Conservation (phyloP, 2,888 invertebrate species). For the Lithophane semibrunnea region DNA sequence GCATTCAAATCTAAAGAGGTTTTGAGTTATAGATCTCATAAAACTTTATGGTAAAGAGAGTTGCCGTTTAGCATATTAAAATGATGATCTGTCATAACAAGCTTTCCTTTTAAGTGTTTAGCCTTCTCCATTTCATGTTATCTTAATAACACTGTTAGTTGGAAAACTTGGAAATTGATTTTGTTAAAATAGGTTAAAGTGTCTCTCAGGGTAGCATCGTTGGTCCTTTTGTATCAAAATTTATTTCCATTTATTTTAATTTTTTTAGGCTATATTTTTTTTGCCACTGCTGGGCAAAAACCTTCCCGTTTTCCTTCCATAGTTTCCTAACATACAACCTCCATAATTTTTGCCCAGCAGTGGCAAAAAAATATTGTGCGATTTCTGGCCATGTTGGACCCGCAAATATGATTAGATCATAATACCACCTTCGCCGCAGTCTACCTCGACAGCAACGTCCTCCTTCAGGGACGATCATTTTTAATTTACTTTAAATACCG, state of each 20-base stretch:
- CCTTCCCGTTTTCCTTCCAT: not conserved
- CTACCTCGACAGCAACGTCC: not conserved
- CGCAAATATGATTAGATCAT: not conserved
- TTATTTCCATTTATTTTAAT: not conserved
- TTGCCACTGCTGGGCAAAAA: not conserved
- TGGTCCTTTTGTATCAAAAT: not conserved
- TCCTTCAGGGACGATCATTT: not conserved
- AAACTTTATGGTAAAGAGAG: constrained; percentile 42
- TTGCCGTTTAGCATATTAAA: constrained; percentile 34
- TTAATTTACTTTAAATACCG: not conserved
- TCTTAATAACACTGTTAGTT: not conserved
- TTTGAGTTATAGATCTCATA: constrained; percentile 40
- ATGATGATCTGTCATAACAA: constrained; percentile 20
- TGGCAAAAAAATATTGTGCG: not conserved
- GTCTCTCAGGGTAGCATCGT: constrained; percentile 17
- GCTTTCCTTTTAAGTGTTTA: constrained; percentile 19
- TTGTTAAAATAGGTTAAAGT: not conserved
- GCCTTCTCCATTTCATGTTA: not conserved
- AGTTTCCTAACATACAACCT: no score
- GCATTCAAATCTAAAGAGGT: constrained; percentile 24
- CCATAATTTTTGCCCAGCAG: no score
- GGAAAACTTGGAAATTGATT: not conserved
- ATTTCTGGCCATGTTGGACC: not conserved
- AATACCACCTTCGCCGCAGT: not conserved
- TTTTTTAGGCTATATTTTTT: not conserved